These are phyloP conservation scores for Anarhynchus alexandrinus DNA, from an alignment of 2,113 vertebrate genomes.

Conservation along the genomic window DNA sequence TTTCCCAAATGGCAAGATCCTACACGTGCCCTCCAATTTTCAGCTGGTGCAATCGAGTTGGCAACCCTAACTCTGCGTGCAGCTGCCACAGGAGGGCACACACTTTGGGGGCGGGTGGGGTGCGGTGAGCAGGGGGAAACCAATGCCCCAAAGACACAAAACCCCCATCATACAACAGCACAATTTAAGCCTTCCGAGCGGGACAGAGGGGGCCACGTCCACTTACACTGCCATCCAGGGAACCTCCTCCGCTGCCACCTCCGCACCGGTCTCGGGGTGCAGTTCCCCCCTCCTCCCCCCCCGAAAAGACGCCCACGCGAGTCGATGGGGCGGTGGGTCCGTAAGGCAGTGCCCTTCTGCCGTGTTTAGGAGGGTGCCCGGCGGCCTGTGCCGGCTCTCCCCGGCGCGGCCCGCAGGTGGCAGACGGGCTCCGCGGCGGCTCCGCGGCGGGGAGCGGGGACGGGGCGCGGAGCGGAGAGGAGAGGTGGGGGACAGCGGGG, in stretches of 20 bases:
- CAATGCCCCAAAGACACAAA: background rate
- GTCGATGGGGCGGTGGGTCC: fast-evolving
- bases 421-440: background rate
- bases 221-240: background rate
- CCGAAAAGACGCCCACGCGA: too few species aligned
- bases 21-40: background rate
- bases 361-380: background rate
- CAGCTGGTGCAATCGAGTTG: background rate
- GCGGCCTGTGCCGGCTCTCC: background rate
- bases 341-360: background rate
- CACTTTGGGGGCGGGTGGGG: too few species aligned
- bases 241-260: background rate
- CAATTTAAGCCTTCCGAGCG: background rate
- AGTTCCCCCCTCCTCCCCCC: too few species aligned
- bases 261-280: background rate
- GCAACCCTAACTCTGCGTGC: background rate
- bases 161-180: fast-evolving
- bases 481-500: background rate
- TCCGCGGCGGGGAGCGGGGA: background rate
- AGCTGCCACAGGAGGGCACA: background rate
- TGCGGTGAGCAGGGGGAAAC: background rate
- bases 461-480: background rate
- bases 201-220: background rate
- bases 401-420: conserved; percentile 11
- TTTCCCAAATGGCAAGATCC: background rate